Percentiles rank a stretch among this genome's conserved stretches.
These are phyloP conservation scores for Clarias fuscus DNA, from an alignment of 2,797 vertebrate genomes.

Conservation along the genomic window DNA sequence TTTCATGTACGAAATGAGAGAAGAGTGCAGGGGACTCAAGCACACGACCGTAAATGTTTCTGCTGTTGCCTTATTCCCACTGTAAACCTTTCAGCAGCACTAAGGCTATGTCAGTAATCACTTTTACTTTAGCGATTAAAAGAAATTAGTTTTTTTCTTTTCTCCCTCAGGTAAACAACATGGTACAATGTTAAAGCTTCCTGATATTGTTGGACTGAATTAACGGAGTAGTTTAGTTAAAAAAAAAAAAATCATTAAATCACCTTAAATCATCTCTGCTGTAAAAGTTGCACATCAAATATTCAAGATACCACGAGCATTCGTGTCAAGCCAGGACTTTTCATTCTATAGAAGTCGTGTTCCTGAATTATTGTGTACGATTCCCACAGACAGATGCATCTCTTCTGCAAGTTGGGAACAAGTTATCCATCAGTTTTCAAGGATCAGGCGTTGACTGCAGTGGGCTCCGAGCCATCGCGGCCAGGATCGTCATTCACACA, in stretches of 20 bases:
- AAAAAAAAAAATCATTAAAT: too few species aligned
- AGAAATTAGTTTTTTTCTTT: not conserved
- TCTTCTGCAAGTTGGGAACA: too few species aligned
- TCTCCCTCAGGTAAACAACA: not conserved
- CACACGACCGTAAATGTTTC: constrained; percentile 40
- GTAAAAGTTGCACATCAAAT: not conserved
- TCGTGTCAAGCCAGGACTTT: too few species aligned
- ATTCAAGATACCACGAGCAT: not conserved
- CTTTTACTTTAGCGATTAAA: constrained; percentile 27
- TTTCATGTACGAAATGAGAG: constrained; percentile 25
- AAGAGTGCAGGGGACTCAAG: not conserved
- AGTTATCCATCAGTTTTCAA: too few species aligned
- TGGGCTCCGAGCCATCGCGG: too few species aligned
- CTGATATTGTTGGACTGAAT: not conserved
- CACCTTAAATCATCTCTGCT: not conserved
- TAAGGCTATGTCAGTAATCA: constrained; percentile 43
- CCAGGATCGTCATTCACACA: too few species aligned
- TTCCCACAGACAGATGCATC: too few species aligned
- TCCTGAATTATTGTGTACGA: too few species aligned
- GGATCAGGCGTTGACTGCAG: too few species aligned
- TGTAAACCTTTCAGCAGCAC: constrained; percentile 42
- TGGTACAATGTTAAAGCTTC: not conserved
- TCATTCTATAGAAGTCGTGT: too few species aligned
- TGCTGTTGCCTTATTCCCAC: constrained; percentile 45
- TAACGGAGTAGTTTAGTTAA: not conserved